These are phyloP conservation scores for Drosophila acutilabella DNA, from an alignment of 2,888 invertebrate species.

Conservation along the genomic window DNA sequence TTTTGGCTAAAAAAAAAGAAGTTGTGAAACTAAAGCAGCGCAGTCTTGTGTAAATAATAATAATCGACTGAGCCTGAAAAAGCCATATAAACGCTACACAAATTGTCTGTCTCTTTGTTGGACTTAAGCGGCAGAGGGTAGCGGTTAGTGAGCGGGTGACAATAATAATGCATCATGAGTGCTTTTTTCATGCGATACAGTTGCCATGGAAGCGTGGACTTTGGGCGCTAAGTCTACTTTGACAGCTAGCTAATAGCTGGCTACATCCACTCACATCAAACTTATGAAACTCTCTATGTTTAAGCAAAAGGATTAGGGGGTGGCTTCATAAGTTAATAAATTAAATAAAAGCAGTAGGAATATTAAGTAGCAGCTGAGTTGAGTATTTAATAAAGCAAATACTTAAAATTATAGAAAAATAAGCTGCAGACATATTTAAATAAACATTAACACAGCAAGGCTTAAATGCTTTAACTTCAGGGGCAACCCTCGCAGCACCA, in stretches of 20 bases:
- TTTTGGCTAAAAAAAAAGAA: constrained; percentile 15
- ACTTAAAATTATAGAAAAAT: no score
- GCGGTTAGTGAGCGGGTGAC: background rate
- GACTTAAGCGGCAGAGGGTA: background rate
- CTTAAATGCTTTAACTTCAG: background rate
- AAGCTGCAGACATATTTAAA: no score
- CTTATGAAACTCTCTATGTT: constrained; percentile 43
- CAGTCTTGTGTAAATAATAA: constrained; percentile 53
- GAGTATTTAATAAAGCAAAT: no score
- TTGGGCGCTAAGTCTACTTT: constrained; percentile 18
- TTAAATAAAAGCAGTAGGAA: no score
- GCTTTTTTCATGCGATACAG: constrained; percentile 18
- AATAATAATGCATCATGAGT: constrained; percentile 20
- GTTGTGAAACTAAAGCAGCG: constrained; percentile 5
- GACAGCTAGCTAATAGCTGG: constrained; percentile 52
- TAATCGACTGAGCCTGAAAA: constrained; percentile 47
- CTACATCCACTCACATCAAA: constrained; percentile 44
- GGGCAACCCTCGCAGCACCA: constrained; percentile 34
- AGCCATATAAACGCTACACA: constrained; percentile 27
- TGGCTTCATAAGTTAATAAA: background rate
- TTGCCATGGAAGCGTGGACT: constrained; percentile 21
- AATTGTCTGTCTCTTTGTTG: constrained; percentile 9
- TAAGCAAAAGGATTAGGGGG: constrained; percentile 11
- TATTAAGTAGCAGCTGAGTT: no score
- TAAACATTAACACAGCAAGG: no score